Evolutionary conservation across 2,888 invertebrate genomes (phyloP).

Genomic region (Eristalinus sepulchralis): DNA sequence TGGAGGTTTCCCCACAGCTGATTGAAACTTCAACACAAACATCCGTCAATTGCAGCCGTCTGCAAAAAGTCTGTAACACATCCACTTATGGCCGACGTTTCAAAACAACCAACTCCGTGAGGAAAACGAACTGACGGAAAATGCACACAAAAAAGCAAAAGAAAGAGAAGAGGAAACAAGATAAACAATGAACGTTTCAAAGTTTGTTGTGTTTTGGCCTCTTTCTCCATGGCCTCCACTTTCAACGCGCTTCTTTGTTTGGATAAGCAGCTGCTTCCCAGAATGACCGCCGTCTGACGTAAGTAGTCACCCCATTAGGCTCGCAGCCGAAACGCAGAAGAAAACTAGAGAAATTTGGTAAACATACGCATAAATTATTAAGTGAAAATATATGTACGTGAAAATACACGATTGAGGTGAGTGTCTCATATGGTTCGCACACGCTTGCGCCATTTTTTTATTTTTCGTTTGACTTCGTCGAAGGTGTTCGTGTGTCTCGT

Average conservation of each 20-base stretch:
- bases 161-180: conserved; percentile 5
- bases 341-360: conserved; percentile 23
- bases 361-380: conserved; percentile 35
- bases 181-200: conserved; percentile 33
- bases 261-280: not conserved
- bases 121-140: not conserved
- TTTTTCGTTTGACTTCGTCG: not conserved
- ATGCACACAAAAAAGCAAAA: not conserved
- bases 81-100: conserved; percentile 4
- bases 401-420: not conserved
- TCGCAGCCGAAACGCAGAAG: not conserved
- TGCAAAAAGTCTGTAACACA: conserved; percentile 10
- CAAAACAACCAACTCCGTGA: conserved; percentile 12
- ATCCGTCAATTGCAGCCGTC: conserved; percentile 19
- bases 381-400: not conserved
- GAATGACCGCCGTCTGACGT: conserved; percentile 33
- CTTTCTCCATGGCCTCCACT: not conserved
- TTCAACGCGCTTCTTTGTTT: conserved; percentile 1
- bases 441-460: conserved; percentile 7
- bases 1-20: not conserved
- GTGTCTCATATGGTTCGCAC: conserved; percentile 4
- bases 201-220: conserved; percentile 41
- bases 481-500: not conserved
- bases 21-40: conserved; percentile 10
- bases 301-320: conserved; percentile 3